Conservation (phyloP, 1,140 invertebrate genomes). For the Neuroterus valhalla region DNA sequence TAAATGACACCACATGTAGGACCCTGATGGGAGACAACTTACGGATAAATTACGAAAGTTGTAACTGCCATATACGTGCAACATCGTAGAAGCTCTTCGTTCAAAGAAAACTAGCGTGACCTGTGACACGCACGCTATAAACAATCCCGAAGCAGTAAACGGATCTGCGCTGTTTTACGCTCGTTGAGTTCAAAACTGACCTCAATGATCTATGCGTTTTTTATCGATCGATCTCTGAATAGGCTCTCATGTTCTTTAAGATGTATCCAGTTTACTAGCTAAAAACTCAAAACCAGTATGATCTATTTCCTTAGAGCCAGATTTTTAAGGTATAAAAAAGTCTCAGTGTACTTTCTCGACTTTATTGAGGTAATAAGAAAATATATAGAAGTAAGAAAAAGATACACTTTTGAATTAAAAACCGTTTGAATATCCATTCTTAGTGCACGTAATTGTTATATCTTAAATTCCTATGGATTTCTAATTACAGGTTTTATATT, state of each 20-base stretch:
- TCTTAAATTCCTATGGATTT: no score
- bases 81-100: constrained; percentile 1
- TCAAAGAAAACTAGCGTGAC: constrained; percentile 37
- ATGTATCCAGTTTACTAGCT: not conserved
- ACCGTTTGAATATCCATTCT: no score
- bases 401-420: no score
- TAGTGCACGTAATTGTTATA: no score
- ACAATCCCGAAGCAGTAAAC: constrained; percentile 60
- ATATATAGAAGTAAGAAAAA: no score
- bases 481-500: no score
- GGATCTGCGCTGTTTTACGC: constrained; percentile 57
- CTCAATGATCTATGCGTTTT: constrained; percentile 25
- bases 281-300: no score
- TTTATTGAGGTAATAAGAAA: no score
- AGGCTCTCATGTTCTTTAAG: not conserved
- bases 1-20: not conserved
- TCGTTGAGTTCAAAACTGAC: constrained; percentile 56
- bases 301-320: no score
- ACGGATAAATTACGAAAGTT: constrained; percentile 16
- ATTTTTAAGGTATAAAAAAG: no score
- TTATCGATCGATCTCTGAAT: not conserved
- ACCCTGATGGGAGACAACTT: not conserved
- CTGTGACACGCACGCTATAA: constrained; percentile 62
- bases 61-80: constrained; percentile 5
- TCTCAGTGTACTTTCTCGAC: no score